Base-by-base conservation (phyloP, 2,113 vertebrate genomes). In the Hemibagrus wyckioides region DNA sequence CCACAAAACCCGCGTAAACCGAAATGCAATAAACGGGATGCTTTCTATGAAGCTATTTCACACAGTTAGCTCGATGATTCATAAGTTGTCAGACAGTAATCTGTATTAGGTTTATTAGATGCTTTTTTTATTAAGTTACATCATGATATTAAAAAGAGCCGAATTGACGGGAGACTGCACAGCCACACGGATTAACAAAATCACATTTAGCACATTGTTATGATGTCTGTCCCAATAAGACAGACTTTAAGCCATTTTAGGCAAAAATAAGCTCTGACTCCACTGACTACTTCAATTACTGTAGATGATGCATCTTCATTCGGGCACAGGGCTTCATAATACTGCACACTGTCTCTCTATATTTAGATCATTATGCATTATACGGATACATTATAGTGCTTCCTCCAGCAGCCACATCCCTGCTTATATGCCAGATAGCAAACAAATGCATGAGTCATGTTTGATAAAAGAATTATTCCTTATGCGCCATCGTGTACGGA, bases 381-480 rank as follows among this genome's bases (percentile, higher is more conserved):
- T 81, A 39, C 0, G 6, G 54, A 59, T 19, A 71, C n/a, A 75
- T 59, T 10, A 54, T 30, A 17, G 21, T 23, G 30, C 25, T 50
- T 80, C 65, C 15, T 63, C 63, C 52, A 73, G 76, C 30, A 50
- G 50, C 36, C 85, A 73, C 79, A 48, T 73, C 79, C 63, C 57
- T 3, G 0, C 67, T 71, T 87, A 71, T 28, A 71, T 82, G 50
- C 9, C 61, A 44, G 39, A 36, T 67, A 54, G 85, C 61, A 80
- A 86, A 82, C 86, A 87, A 59, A 50, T 57, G 19, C 36, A 86
- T 86, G 79, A 87, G 39, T 87, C 86, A 87, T 50, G 3, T 83
- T 57, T 39, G 52, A 65, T 83, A 83, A 83, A 83, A 52, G 44
- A 13, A 54, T 39, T 44, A 52, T 36, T 83, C 23, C 44, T 69